phyloP scores from a whole-genome alignment of 2,113 vertebrate species.

The Nanger granti region DNA sequence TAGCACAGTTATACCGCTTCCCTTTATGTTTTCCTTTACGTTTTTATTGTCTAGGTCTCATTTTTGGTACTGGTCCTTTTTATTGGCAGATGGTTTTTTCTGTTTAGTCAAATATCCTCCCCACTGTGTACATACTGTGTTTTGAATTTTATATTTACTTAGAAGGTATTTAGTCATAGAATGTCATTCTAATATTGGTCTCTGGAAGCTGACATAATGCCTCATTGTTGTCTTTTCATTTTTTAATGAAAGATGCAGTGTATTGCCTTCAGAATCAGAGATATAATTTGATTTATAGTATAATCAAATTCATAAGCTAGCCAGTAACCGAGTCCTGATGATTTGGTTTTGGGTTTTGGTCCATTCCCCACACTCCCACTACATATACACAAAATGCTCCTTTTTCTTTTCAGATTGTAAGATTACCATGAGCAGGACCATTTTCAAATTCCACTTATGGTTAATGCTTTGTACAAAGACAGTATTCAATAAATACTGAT shows the following conservation, averaged over 20 bases:
- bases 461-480: not conserved
- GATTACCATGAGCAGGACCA: not conserved
- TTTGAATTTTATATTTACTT: slow-evolving; percentile 8
- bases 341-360: not conserved
- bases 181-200: not conserved
- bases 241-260: not conserved
- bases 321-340: not conserved
- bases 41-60: not conserved
- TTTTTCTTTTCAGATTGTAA: not conserved
- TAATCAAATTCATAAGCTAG: not conserved
- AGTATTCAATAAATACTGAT: not conserved
- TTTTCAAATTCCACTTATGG: not conserved
- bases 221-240: not conserved
- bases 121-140: not conserved
- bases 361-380: not conserved
- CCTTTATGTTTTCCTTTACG: not conserved
- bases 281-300: not conserved
- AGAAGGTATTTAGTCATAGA: not conserved
- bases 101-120: not conserved
- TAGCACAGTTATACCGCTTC: not conserved
- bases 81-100: not conserved
- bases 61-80: not conserved
- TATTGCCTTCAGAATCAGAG: not conserved
- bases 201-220: not conserved
- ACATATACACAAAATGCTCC: not conserved